Percentiles rank a stretch among this genome's conserved stretches.
phyloP scores from a whole-genome alignment of 2,113 vertebrate genomes.

The Chascanopsetta lugubris region DNA sequence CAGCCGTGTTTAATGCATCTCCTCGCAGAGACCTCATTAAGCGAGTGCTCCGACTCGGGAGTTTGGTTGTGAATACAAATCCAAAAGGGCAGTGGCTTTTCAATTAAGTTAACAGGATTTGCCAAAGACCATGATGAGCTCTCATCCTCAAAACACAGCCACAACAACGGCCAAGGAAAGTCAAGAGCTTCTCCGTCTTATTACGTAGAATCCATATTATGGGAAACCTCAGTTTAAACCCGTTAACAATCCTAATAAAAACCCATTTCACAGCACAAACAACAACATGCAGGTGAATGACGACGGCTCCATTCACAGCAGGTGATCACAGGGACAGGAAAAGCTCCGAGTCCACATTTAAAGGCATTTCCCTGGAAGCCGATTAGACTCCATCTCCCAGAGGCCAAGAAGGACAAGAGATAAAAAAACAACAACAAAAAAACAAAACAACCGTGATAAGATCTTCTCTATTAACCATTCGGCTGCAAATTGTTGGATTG shows the following conservation, averaged over 20 bases:
- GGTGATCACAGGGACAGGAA: slow-evolving; percentile 37
- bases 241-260: too few species aligned
- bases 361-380: slow-evolving; percentile 51
- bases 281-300: background rate
- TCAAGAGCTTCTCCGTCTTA: background rate
- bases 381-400: slow-evolving; percentile 67
- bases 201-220: too few species aligned
- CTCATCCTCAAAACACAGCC: slow-evolving; percentile 27
- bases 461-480: slow-evolving; percentile 14
- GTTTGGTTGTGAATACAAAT: slow-evolving; percentile 19
- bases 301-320: slow-evolving; percentile 11
- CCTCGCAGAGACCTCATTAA: slow-evolving; percentile 13
- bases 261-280: too few species aligned
- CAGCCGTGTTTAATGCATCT: background rate
- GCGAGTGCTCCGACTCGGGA: background rate
- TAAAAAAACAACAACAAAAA: too few species aligned
- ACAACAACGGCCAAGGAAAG: slow-evolving; percentile 8
- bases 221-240: too few species aligned
- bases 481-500: slow-evolving; percentile 8
- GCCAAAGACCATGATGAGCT: slow-evolving; percentile 47
- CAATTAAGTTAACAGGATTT: slow-evolving; percentile 50
- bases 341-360: slow-evolving; percentile 56
- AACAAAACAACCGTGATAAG: slow-evolving; percentile 13
- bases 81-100: slow-evolving; percentile 32
- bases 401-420: slow-evolving; percentile 12